Evolutionary conservation across 2,113 vertebrate genomes (phyloP), one percentile per base, ranked within the genome.

Genomic region (Myotis yumanensis): DNA sequence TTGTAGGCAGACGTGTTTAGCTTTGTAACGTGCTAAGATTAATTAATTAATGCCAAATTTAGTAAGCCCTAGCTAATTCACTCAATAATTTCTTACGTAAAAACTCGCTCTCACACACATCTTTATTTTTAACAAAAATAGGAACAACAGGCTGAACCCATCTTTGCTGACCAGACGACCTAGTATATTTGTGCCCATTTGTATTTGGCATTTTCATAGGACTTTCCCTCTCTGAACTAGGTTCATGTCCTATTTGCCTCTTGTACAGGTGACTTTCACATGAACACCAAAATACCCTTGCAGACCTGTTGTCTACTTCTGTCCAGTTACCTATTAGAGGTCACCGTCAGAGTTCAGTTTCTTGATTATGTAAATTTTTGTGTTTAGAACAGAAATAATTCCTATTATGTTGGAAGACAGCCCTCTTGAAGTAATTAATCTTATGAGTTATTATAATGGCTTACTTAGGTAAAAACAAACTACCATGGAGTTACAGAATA

Each of bases 321-420:
- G 28, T 30, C 79, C 18, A 43, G 32, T 89, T 77, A 82, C 15
- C 32, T 57, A 25, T n/a, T 28, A 69, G 66, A 94, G 20, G 17
- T 51, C 57, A 86, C n/a, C 88, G 22, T 64, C 43, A 64, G 15
- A 57, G 15, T 82, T 93, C 37, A 71, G 92, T 81, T 75, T 94
- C 40, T 66, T 83, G 62, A 96, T 20, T 87, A 82, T 1, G 4
- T 32, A 89, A 73, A 23, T 12, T 87, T 79, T 87, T 28, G 57
- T 76, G 25, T 75, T 43, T 23, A 93, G 86, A 89, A 75, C 18
- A 76, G 85, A 94, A 82, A 25, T 51, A 76, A 76, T 75, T 73
- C 73, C 25, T 95, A 64, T 72, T 95, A 64, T 68, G 23, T 51
- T 93, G 28, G 89, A 93, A 91, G 37, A 72, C 59, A 54, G 35